phyloP scores from a whole-genome alignment of 2,888 invertebrate genomes.

The Meloe dianella region DNA sequence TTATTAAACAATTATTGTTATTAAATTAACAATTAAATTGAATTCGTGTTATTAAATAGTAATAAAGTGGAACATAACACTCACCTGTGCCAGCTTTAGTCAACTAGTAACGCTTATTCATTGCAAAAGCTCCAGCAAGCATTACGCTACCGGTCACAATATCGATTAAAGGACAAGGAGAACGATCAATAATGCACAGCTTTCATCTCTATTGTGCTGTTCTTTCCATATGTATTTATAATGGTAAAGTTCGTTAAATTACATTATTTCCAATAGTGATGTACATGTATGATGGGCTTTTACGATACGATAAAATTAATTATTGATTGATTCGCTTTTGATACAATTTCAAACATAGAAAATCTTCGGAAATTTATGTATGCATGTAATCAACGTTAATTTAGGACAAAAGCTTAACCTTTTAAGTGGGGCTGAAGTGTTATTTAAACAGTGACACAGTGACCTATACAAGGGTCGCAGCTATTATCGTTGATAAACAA shows the following conservation, averaged over 20 bases:
- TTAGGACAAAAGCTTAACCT: not conserved
- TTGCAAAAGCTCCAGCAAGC: conserved; percentile 31
- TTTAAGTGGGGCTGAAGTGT: not conserved
- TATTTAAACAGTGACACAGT: conserved; percentile 6
- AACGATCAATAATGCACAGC: conserved; percentile 29
- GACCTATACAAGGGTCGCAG: not conserved
- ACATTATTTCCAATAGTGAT: not conserved
- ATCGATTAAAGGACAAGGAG: conserved; percentile 30
- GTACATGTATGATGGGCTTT: no score
- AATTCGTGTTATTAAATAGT: not conserved
- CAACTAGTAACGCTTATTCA: conserved; percentile 33
- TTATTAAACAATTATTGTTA: no score
- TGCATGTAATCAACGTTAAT: not conserved
- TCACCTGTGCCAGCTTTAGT: conserved; percentile 34
- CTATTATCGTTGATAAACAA: not conserved
- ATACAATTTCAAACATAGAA: no score
- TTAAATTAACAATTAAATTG: no score
- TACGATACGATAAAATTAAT: no score
- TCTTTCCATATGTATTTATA: not conserved
- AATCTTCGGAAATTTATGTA: no score
- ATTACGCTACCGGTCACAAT: conserved; percentile 35
- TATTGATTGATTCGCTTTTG: no score
- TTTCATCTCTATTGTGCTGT: not conserved
- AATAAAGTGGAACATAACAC: conserved; percentile 20
- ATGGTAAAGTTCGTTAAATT: not conserved